Evolutionary conservation across 2,888 invertebrate genomes (phyloP).

Genomic region (Mythimna lalbum): DNA sequence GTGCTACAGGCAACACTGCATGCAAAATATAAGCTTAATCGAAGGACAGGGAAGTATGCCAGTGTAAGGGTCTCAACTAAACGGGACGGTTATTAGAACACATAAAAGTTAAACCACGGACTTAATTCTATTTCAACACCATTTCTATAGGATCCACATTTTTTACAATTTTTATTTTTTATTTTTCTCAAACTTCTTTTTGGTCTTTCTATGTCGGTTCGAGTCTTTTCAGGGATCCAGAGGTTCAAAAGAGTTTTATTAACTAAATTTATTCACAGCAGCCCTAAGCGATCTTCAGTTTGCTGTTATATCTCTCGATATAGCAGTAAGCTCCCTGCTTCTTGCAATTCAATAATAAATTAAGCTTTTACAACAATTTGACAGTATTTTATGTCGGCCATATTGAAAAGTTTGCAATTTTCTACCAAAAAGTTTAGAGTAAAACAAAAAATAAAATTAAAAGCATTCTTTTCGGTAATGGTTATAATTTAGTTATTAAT

Average conservation of each 20-base stretch:
- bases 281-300: conserved; percentile 59
- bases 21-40: conserved; percentile 81
- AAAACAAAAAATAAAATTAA: conserved; percentile 20
- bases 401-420: conserved; percentile 68
- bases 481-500: conserved; percentile 72
- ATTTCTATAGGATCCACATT: conserved; percentile 70
- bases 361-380: conserved; percentile 69
- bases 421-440: conserved; percentile 6
- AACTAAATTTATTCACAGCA: conserved; percentile 59
- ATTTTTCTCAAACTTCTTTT: conserved; percentile 58
- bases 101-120: conserved; percentile 56
- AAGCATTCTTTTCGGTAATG: conserved; percentile 72
- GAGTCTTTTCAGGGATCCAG: conserved; percentile 76
- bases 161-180: conserved; percentile 60
- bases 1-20: conserved; percentile 79
- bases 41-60: conserved; percentile 88
- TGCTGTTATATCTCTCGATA: conserved; percentile 65
- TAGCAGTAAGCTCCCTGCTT: conserved; percentile 71
- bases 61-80: conserved; percentile 69
- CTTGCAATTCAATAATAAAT: conserved; percentile 66
- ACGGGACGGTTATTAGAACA: conserved; percentile 57
- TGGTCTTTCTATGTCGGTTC: conserved; percentile 62
- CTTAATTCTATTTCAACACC: conserved; percentile 67
- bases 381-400: conserved; percentile 69
- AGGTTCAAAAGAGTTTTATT: conserved; percentile 55